Conservation (phyloP, 2,797 vertebrate species). For the Tamandua tetradactyla region DNA sequence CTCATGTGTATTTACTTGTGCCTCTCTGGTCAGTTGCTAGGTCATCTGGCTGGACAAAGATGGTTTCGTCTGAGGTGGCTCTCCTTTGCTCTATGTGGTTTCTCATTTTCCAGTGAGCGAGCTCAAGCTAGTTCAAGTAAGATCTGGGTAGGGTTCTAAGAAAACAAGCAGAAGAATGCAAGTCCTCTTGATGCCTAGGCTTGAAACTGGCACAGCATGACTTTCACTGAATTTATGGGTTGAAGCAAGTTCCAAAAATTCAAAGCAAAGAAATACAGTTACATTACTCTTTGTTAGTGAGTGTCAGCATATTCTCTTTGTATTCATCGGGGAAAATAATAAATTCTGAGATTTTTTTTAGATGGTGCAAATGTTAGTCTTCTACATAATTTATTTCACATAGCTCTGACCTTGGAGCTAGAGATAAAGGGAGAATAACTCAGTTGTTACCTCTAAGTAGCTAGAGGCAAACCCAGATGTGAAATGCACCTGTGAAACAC, state of each 20-base stretch:
- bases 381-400: background rate
- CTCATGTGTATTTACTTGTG: background rate
- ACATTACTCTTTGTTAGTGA: background rate
- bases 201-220: background rate
- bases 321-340: background rate
- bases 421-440: background rate
- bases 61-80: background rate
- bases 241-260: background rate
- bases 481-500: background rate
- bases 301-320: background rate
- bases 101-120: background rate
- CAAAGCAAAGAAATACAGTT: background rate
- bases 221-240: background rate
- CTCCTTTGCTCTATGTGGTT: background rate
- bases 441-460: background rate
- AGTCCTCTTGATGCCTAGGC: background rate
- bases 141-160: background rate
- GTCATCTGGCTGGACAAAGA: background rate
- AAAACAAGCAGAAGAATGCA: background rate
- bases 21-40: background rate
- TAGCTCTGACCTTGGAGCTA: background rate
- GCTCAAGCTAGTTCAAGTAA: background rate
- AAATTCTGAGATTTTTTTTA: background rate
- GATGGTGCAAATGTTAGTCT: background rate
- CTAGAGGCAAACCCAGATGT: background rate